These are phyloP conservation scores for Trachelus iudaicus DNA, from an alignment of 2,888 invertebrate species.

Conservation along the genomic window DNA sequence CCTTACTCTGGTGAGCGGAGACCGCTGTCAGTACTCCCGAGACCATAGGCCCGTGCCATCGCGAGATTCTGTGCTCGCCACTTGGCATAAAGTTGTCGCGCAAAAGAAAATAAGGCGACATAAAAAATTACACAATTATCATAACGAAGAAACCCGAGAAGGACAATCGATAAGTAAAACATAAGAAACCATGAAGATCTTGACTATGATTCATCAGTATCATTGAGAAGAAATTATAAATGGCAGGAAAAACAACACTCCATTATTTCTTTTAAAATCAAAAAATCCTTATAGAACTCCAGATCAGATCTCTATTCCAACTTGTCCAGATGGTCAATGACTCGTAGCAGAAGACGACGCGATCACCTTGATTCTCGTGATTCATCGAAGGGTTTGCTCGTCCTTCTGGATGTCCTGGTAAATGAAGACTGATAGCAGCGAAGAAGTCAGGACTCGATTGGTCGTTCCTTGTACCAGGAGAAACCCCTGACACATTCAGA, in stretches of 20 bases:
- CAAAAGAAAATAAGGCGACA: background rate
- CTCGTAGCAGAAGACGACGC: background rate
- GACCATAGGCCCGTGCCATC: slow-evolving; percentile 53
- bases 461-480: background rate
- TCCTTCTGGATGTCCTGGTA: background rate
- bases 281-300: background rate
- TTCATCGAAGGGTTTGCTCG: background rate
- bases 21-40: slow-evolving; percentile 56
- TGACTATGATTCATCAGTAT: background rate
- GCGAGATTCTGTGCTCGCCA: slow-evolving; percentile 38
- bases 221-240: background rate
- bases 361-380: background rate
- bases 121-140: background rate
- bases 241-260: background rate
- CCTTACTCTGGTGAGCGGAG: slow-evolving; percentile 56
- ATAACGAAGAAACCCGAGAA: background rate
- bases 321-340: background rate
- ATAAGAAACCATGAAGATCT: background rate
- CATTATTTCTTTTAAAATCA: background rate
- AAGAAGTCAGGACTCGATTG: background rate
- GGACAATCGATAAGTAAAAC: background rate
- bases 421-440: background rate
- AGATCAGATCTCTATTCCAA: background rate
- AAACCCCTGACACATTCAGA: background rate
- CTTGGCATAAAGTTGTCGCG: background rate